Evolutionary conservation across 2,888 invertebrate genomes (phyloP), one percentile per base, ranked within the genome.

Genomic region (Drosophila quinaria): DNA sequence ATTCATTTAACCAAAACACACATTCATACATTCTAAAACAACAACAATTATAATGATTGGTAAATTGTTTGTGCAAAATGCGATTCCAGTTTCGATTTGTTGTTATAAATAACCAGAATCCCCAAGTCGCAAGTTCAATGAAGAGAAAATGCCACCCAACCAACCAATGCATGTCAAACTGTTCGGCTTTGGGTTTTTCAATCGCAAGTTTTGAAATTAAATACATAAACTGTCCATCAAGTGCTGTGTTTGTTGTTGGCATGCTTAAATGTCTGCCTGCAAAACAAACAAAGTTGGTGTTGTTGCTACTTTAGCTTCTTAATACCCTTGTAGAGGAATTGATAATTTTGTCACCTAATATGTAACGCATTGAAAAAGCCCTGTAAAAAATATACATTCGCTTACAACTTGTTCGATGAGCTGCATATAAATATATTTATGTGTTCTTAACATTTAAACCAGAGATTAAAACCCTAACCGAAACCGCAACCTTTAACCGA

Each of bases 201-300:
- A 25, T 33, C 22, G 41, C 41, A 10, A 22, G 35, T 54, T 60
- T 29, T 51, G 62, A 50, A 69, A 65, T 64, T 63, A 84, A 78
- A 89, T 74, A 84, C 89, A 87, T 72, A 81, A 81, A 87, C 75
- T 69, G 81, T 66, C 77, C 68, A 73, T 86, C 77, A 82, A 80
- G 59, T 73, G 70, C 22, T 47, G 61, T 29, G 10, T 15, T 15
- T 35, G 33, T 46, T 47, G 46, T 35, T 51, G 49, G 56, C 61
- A 50, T 60, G 73, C 29, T 29, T 29, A 55, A 55, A 31, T 42
- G n/a, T 42, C 29, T 42, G n/a, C 31, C 17, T 56, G 64, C 5
- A 35, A 35, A 37, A 37, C 6, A 3, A n/a, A 37, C n/a, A 1
- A 37, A n/a, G 13, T 5, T 37, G 6, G 2, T 37, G 6, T 6